Base-by-base conservation (phyloP, 2,888 invertebrate genomes). In the Beris morrisii region DNA sequence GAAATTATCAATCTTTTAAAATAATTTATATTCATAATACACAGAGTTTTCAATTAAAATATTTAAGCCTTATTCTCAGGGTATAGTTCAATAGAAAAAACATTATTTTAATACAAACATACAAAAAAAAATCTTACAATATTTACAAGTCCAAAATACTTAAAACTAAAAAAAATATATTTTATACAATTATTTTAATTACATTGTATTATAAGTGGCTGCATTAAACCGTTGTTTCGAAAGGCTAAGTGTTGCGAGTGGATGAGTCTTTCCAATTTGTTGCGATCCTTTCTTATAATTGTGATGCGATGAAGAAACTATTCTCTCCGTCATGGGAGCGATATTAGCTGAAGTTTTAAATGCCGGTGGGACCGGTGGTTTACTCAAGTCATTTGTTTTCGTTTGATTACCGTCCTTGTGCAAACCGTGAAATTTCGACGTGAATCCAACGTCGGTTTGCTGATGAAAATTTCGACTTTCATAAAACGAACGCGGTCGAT, bases 211-310 rank as follows among this genome's bases (percentile, higher is more conserved):
- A 83, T 92, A 93, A 50, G 61, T 61, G 82, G 92, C 90, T 73
- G 81, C 78, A 82, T 90, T 90, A 82, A 86, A 85, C 82, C 85
- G 85, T 75, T 86, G 85, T 84, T 90, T 88, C 81, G 85, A 87
- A 81, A 89, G 85, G 83, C 88, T 89, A 81, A 95, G 86, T 86
- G 90, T 90, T 75, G 93, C 89, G 77, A 95, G 85, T 72, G 95
- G 95, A 85, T 95, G 95, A 76, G 91, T 93, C 82, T 92, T 93
- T 74, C 95, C 95, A 79, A 93, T 94, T 80, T 95, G 94, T 81
- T 92, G 91, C 31, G 32, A 43, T 61, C 91, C 88, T 81, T 91
- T 91, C 73, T 69, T 73, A 71, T 54, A 70, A 72, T 57, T 72
- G 70, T 53, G 70, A 61, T 72, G 68, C 70, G 72, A 73, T 70